Evolutionary conservation across 2,113 vertebrate genomes (phyloP), one percentile per base, ranked within the genome.

Genomic region (Camelus bactrianus): DNA sequence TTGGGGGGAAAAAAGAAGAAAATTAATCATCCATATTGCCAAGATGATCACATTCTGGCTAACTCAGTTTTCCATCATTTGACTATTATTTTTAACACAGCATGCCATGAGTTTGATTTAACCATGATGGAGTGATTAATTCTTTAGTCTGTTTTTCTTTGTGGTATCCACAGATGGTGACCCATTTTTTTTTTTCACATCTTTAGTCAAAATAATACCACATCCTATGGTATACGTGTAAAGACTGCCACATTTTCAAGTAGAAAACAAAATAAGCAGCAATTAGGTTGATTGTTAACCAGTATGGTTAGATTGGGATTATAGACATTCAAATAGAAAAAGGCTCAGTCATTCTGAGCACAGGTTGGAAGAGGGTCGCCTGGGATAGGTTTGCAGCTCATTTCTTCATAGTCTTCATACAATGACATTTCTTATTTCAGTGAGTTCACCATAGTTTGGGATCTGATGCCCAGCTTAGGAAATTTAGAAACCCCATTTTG

Each of bases 21-120:
- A 42, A 42, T 42, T 96, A 91, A 85, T 91, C 19, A 77, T 79
- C 91, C 8, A 65, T 38, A 56, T 84, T 94, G 19, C 94, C 52
- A 76, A 89, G 69, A 77, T 89, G 65, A 91, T 92, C 54, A 86
- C 6, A 91, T 96, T 93, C 30, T 92, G 52, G 58, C 52, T 75
- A 69, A 65, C 64, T 73, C 32, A 79, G 0, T 70, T 89, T 96
- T 96, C 72, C 60, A 70, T 70, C 72, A 60, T 75, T 94, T 84
- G 56, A 81, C n/a, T 82, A 38, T 84, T 95, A 50, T 83, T 96
- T 96, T 93, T 97, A 97, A 97, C 97, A 97, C 60, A 95, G 28
- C 67, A n/a, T 98, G 64, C 72, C 97, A 89, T 94, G 72, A 72
- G 93, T 97, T 94, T 96, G 81, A 96, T 97, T 94, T 98, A 97